Base-by-base conservation (phyloP, 2,113 vertebrate genomes). In the Miniopterus natalensis region DNA sequence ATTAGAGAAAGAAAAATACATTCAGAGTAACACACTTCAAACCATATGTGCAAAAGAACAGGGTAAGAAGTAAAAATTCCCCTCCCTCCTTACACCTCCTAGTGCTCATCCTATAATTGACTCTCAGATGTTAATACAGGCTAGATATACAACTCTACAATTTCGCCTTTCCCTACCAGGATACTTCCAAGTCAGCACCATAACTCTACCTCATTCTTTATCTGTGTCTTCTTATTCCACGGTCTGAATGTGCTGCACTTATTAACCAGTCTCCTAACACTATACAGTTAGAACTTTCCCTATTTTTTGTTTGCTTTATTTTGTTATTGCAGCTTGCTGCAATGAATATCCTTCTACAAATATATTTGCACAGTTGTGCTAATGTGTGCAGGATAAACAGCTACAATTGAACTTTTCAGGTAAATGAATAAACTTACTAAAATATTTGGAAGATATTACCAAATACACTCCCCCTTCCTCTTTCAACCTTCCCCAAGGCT, bases 1-100 rank as follows among this genome's bases (percentile, higher is more conserved):
- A 88, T 88, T 77, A 90, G 51, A 83, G 31, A 92, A 93, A 96
- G n/a, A 87, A 90, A 94, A 70, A 88, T 59, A 78, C 5, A 83
- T 40, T 49, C 18, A 95, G 31, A 78, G 9, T 49, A 90, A 88
- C 5, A 59, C 31, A 92, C 70, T 61, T 95, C 31, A 71, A 75
- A 78, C 2, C 31, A 20, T 49, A 78, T 2, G 14, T 20, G 49
- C 53, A 88, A 68, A 96, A 84, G 17, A 23, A 40, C 5, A 78
- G 5, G 13, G 27, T 55, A 83, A 83, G 8, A 84, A 83, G 42
- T 65, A 85, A 91, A 83, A 75, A 45, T 20, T 6, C 7, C 10
- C 21, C 66, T 17, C 3, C 1, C 4, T 55, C 42, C 49, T 71
- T 47, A 61, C 8, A 29, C 14, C 5, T 77, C 42, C 66, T 15